These are phyloP conservation scores for Ariolimax columbianus DNA, from an alignment of 2,888 invertebrate species.

Conservation along the genomic window DNA sequence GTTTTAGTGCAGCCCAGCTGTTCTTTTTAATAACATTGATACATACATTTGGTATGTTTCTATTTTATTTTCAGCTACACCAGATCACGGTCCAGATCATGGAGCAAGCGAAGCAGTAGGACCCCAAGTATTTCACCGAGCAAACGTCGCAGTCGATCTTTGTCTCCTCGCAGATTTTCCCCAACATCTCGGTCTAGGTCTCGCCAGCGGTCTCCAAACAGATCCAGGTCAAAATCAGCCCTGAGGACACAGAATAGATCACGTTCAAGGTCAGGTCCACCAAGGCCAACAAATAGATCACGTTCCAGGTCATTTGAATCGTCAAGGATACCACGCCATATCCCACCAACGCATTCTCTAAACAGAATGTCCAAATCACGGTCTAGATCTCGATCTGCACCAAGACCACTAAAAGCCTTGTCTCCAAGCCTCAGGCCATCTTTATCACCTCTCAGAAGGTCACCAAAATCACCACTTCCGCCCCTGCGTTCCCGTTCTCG, in stretches of 20 bases:
- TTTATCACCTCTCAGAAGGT: constrained; percentile 34
- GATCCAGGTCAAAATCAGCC: constrained; percentile 43
- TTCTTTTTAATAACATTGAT: not conserved
- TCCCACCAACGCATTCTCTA: not conserved
- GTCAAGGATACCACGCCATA: constrained; percentile 2
- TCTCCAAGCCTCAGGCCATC: constrained; percentile 23
- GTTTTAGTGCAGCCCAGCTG: not conserved
- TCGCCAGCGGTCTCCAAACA: not conserved
- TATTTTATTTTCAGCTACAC: constrained; percentile 34
- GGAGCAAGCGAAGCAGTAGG: constrained; percentile 36
- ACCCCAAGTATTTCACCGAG: constrained; percentile 31
- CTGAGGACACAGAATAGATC: constrained; percentile 14
- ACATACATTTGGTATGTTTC: not conserved
- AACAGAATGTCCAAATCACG: constrained; percentile 33
- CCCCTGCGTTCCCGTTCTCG: constrained; percentile 53
- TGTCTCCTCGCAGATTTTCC: constrained; percentile 34
- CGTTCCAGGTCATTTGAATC: constrained; percentile 36
- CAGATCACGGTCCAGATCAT: constrained; percentile 42
- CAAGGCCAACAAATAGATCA: constrained; percentile 13
- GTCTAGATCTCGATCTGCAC: constrained; percentile 38
- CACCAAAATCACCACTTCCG: constrained; percentile 34
- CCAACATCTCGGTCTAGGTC: constrained; percentile 42
- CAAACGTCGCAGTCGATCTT: constrained; percentile 30
- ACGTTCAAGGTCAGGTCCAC: constrained; percentile 35
- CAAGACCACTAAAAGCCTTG: constrained; percentile 10